phyloP scores from a whole-genome alignment of 2,888 invertebrate genomes.

The Acronicta leporina region DNA sequence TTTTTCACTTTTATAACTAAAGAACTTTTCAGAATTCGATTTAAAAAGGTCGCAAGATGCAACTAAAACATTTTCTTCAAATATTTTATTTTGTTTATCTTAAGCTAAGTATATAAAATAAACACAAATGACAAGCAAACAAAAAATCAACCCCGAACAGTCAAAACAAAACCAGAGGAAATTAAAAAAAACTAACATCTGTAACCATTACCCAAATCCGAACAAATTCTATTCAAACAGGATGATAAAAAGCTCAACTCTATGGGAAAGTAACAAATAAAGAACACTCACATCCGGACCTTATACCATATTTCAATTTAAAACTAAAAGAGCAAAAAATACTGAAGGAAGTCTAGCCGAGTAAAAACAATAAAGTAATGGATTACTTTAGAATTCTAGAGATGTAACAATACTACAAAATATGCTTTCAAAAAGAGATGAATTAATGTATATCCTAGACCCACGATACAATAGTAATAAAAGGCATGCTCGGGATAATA shows the following conservation, averaged over 20 bases:
- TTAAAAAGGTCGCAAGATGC: not conserved
- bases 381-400: not conserved
- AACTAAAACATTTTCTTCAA: not conserved
- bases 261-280: slow-evolving; percentile 73
- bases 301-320: slow-evolving; percentile 66
- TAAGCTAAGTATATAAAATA: slow-evolving; percentile 25
- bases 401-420: no score
- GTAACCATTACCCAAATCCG: slow-evolving; percentile 67
- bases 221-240: slow-evolving; percentile 76
- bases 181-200: slow-evolving; percentile 78
- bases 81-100: slow-evolving; percentile 3
- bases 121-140: slow-evolving; percentile 26
- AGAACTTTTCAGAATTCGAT: not conserved
- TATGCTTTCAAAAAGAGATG: slow-evolving; percentile 6
- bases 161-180: slow-evolving; percentile 69
- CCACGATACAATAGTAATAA: slow-evolving; percentile 1
- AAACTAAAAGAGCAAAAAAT: slow-evolving; percentile 27
- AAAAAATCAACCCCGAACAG: slow-evolving; percentile 37
- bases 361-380: slow-evolving; percentile 16
- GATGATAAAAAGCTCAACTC: slow-evolving; percentile 75
- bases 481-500: not conserved
- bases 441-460: slow-evolving; percentile 3
- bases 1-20: not conserved
- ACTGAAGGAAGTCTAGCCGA: slow-evolving; percentile 9
- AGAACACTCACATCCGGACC: slow-evolving; percentile 73